A percentile compares a stretch with the other conserved stretches of the same genome.
Evolutionary conservation across 2,888 invertebrate genomes (phyloP).

Genomic region (Polia nebulosa): DNA sequence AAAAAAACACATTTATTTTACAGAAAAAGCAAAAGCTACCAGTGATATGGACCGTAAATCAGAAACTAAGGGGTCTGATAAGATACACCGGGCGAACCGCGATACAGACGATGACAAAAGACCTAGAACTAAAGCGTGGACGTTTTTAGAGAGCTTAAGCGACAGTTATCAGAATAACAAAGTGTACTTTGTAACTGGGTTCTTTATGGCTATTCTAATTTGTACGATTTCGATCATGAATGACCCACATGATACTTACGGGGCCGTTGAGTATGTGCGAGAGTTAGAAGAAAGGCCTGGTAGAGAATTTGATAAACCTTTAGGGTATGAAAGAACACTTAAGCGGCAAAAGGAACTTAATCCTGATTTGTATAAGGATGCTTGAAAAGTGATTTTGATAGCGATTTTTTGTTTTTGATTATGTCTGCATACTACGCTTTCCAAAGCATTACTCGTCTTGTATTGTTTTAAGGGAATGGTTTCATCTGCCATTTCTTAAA

Average conservation of each 20-base stretch:
- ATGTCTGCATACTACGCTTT: slow-evolving; percentile 1
- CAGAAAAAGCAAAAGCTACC: slow-evolving; percentile 81
- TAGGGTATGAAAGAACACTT: slow-evolving; percentile 79
- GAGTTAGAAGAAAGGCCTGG: slow-evolving; percentile 53
- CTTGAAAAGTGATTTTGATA: slow-evolving; percentile 41
- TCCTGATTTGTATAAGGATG: slow-evolving; percentile 83
- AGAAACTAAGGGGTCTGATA: slow-evolving; percentile 69
- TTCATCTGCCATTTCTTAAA: not conserved
- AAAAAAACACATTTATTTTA: slow-evolving; percentile 80
- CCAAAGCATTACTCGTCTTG: not conserved
- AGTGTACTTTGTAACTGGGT: slow-evolving; percentile 76
- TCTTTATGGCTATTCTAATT: slow-evolving; percentile 70
- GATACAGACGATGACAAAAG: slow-evolving; percentile 74
- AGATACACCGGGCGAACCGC: slow-evolving; percentile 82
- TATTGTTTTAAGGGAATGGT: not conserved
- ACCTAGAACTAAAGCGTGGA: slow-evolving; percentile 75
- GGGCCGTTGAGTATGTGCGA: slow-evolving; percentile 65
- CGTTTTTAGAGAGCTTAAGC: slow-evolving; percentile 78
- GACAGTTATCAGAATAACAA: slow-evolving; percentile 78
- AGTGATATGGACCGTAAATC: slow-evolving; percentile 65
- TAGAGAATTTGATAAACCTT: slow-evolving; percentile 72
- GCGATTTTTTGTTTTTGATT: slow-evolving; percentile 3
- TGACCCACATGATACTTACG: slow-evolving; percentile 72
- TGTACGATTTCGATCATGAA: slow-evolving; percentile 55
- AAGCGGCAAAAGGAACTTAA: slow-evolving; percentile 74